These are phyloP conservation scores for Spongilla lacustris DNA, from an alignment of 37 sponge, comb jelly and placozoan genomes.

Conservation along the genomic window DNA sequence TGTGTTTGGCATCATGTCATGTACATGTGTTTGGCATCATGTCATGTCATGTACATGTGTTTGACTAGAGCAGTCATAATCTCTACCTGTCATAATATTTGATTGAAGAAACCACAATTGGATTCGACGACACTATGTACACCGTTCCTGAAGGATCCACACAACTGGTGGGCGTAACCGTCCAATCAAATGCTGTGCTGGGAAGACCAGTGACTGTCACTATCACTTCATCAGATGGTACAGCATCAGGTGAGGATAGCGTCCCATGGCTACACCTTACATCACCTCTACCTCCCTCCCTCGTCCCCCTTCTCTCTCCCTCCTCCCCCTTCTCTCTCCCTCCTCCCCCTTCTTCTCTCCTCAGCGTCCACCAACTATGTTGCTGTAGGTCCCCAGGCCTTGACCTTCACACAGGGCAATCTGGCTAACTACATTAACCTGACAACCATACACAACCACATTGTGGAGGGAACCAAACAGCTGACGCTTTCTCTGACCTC, in stretches of 20 bases:
- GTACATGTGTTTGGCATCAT: no score
- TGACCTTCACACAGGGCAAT: not conserved
- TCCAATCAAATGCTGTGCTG: not conserved
- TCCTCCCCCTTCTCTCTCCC: no score
- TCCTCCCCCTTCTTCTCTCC: not conserved
- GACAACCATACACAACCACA: slow-evolving; percentile 17
- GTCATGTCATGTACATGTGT: no score
- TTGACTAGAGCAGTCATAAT: no score
- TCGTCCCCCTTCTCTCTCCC: no score
- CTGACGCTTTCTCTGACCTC: not conserved
- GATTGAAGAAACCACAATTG: not conserved
- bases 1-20: no score
- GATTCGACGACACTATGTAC: not conserved
- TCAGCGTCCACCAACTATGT: not conserved
- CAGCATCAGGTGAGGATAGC: slow-evolving; percentile 4
- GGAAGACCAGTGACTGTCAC: not conserved
- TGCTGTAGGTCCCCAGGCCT: not conserved
- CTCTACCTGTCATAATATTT: no score
- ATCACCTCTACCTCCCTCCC: not conserved
- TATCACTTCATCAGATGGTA: not conserved
- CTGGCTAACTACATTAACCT: not conserved
- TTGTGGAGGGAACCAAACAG: slow-evolving; percentile 34
- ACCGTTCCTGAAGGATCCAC: not conserved
- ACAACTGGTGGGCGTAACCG: not conserved
- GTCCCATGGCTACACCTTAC: not conserved